phyloP scores from a whole-genome alignment of 2,888 invertebrate species.

The Nyleta sp. region DNA sequence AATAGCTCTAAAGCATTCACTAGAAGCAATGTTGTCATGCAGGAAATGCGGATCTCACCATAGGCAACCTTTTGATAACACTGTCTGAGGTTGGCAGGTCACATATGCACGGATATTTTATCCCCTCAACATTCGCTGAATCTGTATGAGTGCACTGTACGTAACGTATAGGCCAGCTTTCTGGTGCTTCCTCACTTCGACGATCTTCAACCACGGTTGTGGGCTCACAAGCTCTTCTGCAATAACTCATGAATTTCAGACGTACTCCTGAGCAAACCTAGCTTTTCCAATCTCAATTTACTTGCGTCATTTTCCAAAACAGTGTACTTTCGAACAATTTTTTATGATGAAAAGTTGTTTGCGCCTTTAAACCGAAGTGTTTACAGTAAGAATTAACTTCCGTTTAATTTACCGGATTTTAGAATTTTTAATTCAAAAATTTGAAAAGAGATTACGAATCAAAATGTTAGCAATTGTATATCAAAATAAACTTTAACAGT shows the following conservation, averaged over 20 bases:
- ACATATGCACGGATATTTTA: slow-evolving; percentile 47
- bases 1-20: slow-evolving; percentile 32
- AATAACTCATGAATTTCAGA: slow-evolving; percentile 47
- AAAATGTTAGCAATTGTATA: too few species aligned
- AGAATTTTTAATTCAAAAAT: too few species aligned
- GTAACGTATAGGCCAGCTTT: slow-evolving; percentile 43
- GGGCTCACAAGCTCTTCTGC: slow-evolving; percentile 29
- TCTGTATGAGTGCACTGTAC: slow-evolving; percentile 39
- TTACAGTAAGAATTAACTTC: too few species aligned
- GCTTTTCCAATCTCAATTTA: slow-evolving; percentile 39
- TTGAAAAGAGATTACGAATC: too few species aligned
- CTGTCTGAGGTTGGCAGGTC: slow-evolving; percentile 46
- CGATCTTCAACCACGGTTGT: slow-evolving; percentile 36
- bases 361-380: too few species aligned
- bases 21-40: slow-evolving; percentile 43
- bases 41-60: slow-evolving; percentile 37
- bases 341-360: too few species aligned
- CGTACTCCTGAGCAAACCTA: slow-evolving; percentile 35
- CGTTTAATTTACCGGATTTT: too few species aligned
- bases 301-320: neutral
- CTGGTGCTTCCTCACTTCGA: slow-evolving; percentile 41
- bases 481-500: too few species aligned
- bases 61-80: slow-evolving; percentile 48
- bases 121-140: slow-evolving; percentile 43
- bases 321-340: neutral